Evolutionary conservation across 1,140 invertebrate genomes (phyloP), one percentile per base, ranked within the genome.

Genomic region (Globodera rostochiensis): DNA sequence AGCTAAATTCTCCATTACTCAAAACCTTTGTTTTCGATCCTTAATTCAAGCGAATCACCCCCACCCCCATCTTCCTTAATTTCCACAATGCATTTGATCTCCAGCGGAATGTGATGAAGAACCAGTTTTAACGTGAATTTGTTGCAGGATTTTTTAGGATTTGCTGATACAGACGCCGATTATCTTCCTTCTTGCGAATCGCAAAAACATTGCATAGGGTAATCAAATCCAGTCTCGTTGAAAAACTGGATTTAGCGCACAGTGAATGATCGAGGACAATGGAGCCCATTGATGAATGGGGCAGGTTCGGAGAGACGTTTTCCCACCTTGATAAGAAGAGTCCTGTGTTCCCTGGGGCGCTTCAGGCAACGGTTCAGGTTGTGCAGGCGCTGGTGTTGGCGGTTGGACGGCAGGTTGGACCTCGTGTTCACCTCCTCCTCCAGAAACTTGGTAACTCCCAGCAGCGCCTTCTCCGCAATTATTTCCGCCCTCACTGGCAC

Each of bases 251-350:
- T 36, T 36, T 36, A 36, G 36, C 36, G 36, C 36, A 36, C 36
- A 36, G 36, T 36, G 36, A 36, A 36, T 36, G 36, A 36, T 3
- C 36, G 36, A 36, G 36, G 36, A 36, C 36, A 36, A 36, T 36
- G 36, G 36, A 36, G 36, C 36, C 36, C 36, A 53, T 53, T 50
- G 70, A 13, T 19, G 70, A 73, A 47, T 15, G 19, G 49, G 15
- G 45, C 46, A 73, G 46, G 13, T 15, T 50, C 6, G 19, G 46
- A 6, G 71, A n/a, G 71, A 25, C 8, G 8, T 9, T 53, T 8
- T 76, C 74, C 9, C 74, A 69, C 57, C 57, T 11, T 76, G 57
- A 11, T 76, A 76, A n/a, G 69, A 71, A 13, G 69, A 71, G 13
- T 71, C 69, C 21, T 71, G 69, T 11, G 66, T 19, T 69, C 46